Evolutionary conservation across 2,113 vertebrate genomes (phyloP), one percentile per base, ranked within the genome.

Genomic region (Greenwoodochromis staneri): DNA sequence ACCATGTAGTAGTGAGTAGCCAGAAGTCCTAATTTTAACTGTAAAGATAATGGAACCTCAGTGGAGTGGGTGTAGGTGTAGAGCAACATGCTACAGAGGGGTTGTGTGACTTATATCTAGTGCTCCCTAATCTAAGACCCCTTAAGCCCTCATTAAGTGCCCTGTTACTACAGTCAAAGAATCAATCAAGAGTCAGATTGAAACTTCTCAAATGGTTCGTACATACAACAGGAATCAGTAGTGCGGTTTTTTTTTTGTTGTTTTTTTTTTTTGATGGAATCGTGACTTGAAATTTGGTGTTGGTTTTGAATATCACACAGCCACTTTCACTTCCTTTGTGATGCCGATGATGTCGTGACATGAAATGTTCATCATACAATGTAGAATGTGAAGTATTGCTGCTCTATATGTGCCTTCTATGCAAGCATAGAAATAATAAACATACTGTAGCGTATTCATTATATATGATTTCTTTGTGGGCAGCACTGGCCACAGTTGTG

Each of bases 371-470:
- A 82, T 66, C 3, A 49, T 66, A 86, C 38, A 86, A 66, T 88
- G 88, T 80, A 92, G 83, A 85, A 71, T 86, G 92, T 91, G 92
- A 93, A 92, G 80, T 96, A 96, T 95, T 95, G 96, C 95, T 95
- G 93, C 91, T 90, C 81, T 95, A 93, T 92, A 90, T 95, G 95
- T 96, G 94, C 95, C 92, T 91, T 93, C 90, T 95, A 92, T 95
- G 94, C 92, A 94, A 95, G 93, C 93, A 91, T 95, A 94, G 88
- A 94, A 91, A 94, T 93, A 92, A 92, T 94, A 94, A 95, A 93
- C 96, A 91, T 92, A 93, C 55, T 91, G 88, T 87, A 95, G 89
- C 90, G 78, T 94, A 93, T 90, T 96, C 73, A 92, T 94, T 73
- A 93, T 94, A 94, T 85, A 93, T 90, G 92, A 92, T 92, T 89